Base-by-base conservation (phyloP, 2,797 vertebrate genomes). In the Syndactyla subalaris region DNA sequence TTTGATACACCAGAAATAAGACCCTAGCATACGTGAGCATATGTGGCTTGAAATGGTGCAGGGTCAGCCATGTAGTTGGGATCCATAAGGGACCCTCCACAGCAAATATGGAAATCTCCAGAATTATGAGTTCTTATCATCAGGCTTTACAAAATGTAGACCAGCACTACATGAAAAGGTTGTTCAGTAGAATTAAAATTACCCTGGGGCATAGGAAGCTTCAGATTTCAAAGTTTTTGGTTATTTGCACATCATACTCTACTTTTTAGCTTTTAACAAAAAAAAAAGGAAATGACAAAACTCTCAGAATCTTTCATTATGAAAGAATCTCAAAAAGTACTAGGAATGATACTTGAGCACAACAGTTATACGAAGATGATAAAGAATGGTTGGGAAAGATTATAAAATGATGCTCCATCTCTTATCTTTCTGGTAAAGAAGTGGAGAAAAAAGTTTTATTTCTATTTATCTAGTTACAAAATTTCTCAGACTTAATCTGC, bases 161-260 rank as follows among this genome's bases (percentile, higher is more conserved):
- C 34, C 12, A 84, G 72, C 24, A 78, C 20, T 51, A 39, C 52
- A 65, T 58, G 11, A n/a, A 84, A 78, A 84, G 16, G 30, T 61
- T 86, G 39, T 52, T 89, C 77, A 67, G 63, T 30, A 84, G 77
- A 75, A 90, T 77, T 76, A 48, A 92, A 93, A 67, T 68, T 75
- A 59, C 78, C 51, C 51, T 58, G 74, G 43, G 59, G 55, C 36
- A 58, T 34, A 62, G 36, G 46, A 92, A 91, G 58, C 51, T n/a
- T 62, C 57, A 77, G 27, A 89, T 58, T 93, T 93, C 65, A 80
- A 85, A 91, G 43, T 68, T 55, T 51, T 79, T 39, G 27, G 26
- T 38, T 77, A 58, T 82, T 80, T 87, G 32, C 63, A 77, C 54
- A 76, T 66, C 59, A n/a, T 45, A 51, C 3, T 92, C 91, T 2